Conservation (phyloP, 2,113 vertebrate genomes). For the Sphyrna mokarran region DNA sequence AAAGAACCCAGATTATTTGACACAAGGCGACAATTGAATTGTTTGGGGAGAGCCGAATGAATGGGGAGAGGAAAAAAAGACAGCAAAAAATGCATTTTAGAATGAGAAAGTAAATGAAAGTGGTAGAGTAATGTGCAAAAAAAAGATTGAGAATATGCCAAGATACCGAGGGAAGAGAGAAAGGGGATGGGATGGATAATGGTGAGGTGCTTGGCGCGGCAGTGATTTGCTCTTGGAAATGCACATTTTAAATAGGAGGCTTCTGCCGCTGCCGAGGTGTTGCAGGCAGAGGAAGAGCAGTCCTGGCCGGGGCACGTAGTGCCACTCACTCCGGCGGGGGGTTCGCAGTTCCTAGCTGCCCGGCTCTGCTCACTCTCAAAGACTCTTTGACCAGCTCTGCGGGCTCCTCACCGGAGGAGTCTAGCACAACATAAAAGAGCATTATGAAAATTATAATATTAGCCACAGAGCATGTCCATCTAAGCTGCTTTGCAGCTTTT, state of each 20-base stretch:
- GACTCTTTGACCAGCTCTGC: conserved; percentile 66
- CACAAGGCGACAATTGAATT: background rate
- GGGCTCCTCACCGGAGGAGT: conserved; percentile 68
- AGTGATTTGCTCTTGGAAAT: conserved; percentile 23
- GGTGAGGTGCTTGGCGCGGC: background rate
- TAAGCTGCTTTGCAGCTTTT: conserved; percentile 59
- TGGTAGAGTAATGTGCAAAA: background rate
- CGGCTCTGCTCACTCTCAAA: conserved; percentile 58
- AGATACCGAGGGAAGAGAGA: background rate
- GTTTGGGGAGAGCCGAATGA: background rate
- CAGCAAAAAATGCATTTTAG: background rate
- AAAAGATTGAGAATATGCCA: background rate
- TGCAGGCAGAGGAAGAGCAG: conserved; percentile 39
- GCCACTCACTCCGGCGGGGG: conserved; percentile 64
- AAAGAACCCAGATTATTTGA: background rate
- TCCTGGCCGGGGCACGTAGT: conserved; percentile 55
- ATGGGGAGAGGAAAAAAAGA: background rate
- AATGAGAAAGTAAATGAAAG: background rate
- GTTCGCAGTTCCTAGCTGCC: conserved; percentile 53
- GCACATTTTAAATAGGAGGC: conserved; percentile 33
- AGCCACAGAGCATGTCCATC: conserved; percentile 61
- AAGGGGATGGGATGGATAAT: background rate
- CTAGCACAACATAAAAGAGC: conserved; percentile 67
- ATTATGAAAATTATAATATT: conserved; percentile 78
- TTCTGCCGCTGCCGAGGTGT: conserved; percentile 3